Base-by-base conservation (phyloP, 2,888 invertebrate genomes). In the Lithophane leautieri region DNA sequence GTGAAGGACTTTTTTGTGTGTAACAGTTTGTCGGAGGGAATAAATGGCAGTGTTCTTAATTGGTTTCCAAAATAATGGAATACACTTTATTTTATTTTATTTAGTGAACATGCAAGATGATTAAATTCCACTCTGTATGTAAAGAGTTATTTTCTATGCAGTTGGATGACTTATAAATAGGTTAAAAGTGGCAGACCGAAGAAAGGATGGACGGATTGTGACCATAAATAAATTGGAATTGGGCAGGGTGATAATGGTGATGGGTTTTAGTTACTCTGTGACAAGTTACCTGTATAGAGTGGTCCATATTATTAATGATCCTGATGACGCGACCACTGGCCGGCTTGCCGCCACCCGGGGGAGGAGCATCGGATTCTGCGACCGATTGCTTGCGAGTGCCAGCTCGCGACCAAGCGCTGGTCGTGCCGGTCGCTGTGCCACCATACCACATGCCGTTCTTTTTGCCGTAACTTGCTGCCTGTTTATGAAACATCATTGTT, bases 291-390 rank as follows among this genome's bases (percentile, higher is more conserved):
- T 98, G 98, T 89, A 98, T 98, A 58, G 98, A 98, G 93, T 99
- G 98, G 94, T 99, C 98, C 97, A 98, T 98, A 94, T 99, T 99
- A 95, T 99, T 99, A 92, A 99, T 98, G 92, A 99, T 98, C 88
- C 99, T 97, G 92, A 99, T 99, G 88, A 99, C 98, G 88, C 98
- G 97, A 68, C 98, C 98, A 79, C 98, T 98, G 88, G 98, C 97
- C 19, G 98, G 98, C 90, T 98, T 98, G 92, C 97, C 97, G 82
- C 97, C 94, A 96, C 97, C 97, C 1, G 98, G 97, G 2, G 97
- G 97, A 72, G 98, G 98, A 67, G 97, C 98, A 90, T 98, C 98
- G 72, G 98, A 98, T 94, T 98, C 98, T 84, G 97, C 98, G 88
- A 98, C 98, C 83, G 98, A 98, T 86, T 98, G 98, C 96, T 98